Conservation (phyloP, 2,113 vertebrate genomes). For the Glareola pratincola region DNA sequence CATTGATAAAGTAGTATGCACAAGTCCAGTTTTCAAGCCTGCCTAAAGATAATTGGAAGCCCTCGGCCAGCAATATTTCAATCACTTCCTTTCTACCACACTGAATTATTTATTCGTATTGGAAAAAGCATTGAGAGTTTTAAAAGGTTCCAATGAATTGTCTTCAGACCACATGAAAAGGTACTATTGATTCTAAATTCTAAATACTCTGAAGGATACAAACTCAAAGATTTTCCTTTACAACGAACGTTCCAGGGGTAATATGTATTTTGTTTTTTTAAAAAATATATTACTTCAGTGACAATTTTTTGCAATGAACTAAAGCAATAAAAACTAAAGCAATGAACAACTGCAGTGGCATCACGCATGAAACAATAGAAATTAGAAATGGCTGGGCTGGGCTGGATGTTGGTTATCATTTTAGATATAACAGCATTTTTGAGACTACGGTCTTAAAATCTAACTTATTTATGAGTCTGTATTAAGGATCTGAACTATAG, state of each 20-base stretch:
- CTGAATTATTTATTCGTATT: slow-evolving; percentile 41
- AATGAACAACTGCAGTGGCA: not conserved
- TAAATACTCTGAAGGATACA: not conserved
- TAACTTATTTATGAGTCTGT: not conserved
- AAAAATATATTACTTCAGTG: not conserved
- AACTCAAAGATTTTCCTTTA: not conserved
- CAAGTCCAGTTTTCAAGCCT: not conserved
- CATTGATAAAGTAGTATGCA: not conserved
- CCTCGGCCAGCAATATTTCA: slow-evolving; percentile 5
- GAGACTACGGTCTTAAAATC: not conserved
- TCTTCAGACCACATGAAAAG: not conserved
- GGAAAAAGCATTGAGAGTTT: not conserved
- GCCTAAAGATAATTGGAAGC: not conserved
- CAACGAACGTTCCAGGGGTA: not conserved
- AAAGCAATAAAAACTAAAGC: not conserved
- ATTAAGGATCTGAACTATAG: not conserved
- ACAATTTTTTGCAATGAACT: not conserved
- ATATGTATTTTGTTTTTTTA: not conserved
- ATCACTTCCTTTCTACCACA: not conserved
- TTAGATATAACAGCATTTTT: not conserved
- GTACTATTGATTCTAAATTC: slow-evolving; percentile 17
- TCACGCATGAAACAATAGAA: not conserved
- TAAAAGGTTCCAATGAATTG: slow-evolving; percentile 31
- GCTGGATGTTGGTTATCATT: not conserved
- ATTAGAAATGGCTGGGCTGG: not conserved